A percentile compares a stretch with the other conserved stretches of the same genome.
phyloP scores from a whole-genome alignment of 2,888 invertebrate genomes.

The Melanargia galathea region DNA sequence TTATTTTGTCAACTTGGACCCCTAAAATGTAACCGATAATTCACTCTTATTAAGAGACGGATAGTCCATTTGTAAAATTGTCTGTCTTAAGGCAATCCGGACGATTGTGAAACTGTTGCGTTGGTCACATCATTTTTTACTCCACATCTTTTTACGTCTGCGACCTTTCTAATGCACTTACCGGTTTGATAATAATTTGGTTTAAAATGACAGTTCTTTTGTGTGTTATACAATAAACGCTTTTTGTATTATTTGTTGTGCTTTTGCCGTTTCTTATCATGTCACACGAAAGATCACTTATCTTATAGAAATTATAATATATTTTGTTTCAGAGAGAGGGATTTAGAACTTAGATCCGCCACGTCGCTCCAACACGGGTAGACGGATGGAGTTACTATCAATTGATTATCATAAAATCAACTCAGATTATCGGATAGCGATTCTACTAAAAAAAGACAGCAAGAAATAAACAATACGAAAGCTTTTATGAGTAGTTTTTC shows the following conservation, averaged over 20 bases:
- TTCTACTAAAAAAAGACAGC: no score
- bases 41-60: conserved; percentile 62
- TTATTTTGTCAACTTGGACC: conserved; percentile 11
- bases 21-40: conserved; percentile 58
- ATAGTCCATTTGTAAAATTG: conserved; percentile 67
- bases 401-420: no score
- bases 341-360: no score
- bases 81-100: conserved; percentile 64
- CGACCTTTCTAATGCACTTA: conserved; percentile 51
- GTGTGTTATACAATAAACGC: background rate
- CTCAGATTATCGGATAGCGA: no score
- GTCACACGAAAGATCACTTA: no score
- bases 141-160: conserved; percentile 48
- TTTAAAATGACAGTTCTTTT: conserved; percentile 19
- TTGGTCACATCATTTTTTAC: conserved; percentile 60
- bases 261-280: background rate
- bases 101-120: conserved; percentile 66
- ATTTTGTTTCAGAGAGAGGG: no score
- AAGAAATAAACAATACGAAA: no score
- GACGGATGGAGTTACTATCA: no score
- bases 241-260: background rate
- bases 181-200: conserved; percentile 23
- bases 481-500: no score
- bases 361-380: no score
- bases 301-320: no score